Base-by-base conservation (phyloP, 2,797 vertebrate species). In the Perodicticus potto region DNA sequence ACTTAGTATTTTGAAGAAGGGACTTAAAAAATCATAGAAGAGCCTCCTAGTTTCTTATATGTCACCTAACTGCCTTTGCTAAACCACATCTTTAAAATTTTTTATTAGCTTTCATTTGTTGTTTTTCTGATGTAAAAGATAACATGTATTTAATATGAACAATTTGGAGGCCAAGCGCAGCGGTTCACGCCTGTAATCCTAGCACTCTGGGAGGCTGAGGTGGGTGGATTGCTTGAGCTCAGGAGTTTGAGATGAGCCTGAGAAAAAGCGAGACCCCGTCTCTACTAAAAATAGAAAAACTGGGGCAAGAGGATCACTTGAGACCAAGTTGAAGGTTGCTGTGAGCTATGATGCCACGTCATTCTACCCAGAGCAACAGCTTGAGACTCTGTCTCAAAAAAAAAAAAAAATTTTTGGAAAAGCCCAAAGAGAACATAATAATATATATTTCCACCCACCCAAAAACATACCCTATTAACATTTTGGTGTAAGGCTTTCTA, bases 31-130 rank as follows among this genome's bases (percentile, higher is more conserved):
- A 73, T 82, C 76, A 43, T 27, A 49, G 29, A 70, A 73, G 61
- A 89, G 27, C 45, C 29, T 83, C 74, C 55, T 67, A 25, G 53
- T 72, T 70, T 96, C 40, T 89, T 59, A 84, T 23, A 19, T 43
- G 59, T 76, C 25, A 53, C 7, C 45, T 87, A 37, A 70, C 23
- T 80, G 11, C 5, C 13, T 84, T 95, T 6, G 16, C 22, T 70
- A 92, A 89, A 57, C 69, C n/a, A 43, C 37, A 43, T 73, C 23
- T 63, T 84, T 96, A 74, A 73, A 16, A 22, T 23, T 78, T 86
- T 86, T 74, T 83, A 27, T 49, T 53, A 23, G 23, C 86, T 95
- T 86, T 96, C 3, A 37, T 63, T 87, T 90, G 77, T 93, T 87
- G 20, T 87, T 69, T 87, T 88, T 59, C 40, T 85, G 13, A 55